These are phyloP conservation scores for Neosalanx taihuensis DNA, from an alignment of 2,797 vertebrate genomes.

Conservation along the genomic window DNA sequence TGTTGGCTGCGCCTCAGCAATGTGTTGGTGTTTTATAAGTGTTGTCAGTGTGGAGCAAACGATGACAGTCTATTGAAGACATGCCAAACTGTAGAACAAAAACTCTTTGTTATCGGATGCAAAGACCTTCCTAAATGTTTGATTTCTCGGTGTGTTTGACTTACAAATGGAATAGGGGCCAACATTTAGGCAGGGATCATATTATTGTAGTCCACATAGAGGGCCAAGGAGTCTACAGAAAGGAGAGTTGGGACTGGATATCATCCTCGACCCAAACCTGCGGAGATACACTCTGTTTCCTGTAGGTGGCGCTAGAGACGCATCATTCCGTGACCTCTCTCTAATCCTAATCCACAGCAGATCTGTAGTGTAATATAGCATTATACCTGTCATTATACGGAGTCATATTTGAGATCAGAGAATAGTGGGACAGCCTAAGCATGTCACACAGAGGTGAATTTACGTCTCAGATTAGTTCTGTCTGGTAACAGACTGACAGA, in stretches of 20 bases:
- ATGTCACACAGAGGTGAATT: neutral
- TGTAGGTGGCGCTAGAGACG: constrained; percentile 35
- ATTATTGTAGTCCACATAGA: neutral
- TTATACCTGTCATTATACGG: constrained; percentile 12
- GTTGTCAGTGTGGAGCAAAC: too few species aligned
- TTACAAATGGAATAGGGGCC: too few species aligned
- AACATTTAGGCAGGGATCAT: neutral
- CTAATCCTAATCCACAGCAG: constrained; percentile 21
- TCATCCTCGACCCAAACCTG: neutral
- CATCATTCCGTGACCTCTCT: constrained; percentile 4
- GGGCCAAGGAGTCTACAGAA: neutral
- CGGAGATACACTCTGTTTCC: constrained; percentile 6
- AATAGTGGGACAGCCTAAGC: neutral
- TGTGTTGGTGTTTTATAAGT: too few species aligned
- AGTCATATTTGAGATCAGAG: neutral
- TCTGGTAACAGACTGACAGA: too few species aligned
- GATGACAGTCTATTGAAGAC: too few species aligned
- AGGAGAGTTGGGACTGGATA: neutral
- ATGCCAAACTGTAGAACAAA: too few species aligned
- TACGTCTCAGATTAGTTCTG: neutral
- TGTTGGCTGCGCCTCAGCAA: too few species aligned
- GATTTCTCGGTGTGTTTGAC: too few species aligned
- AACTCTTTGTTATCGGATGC: too few species aligned
- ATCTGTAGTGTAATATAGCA: constrained; percentile 9
- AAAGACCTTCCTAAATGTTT: too few species aligned